Evolutionary conservation across 2,797 vertebrate genomes (phyloP), one percentile per base, ranked within the genome.

Genomic region (Myioborus miniatus): DNA sequence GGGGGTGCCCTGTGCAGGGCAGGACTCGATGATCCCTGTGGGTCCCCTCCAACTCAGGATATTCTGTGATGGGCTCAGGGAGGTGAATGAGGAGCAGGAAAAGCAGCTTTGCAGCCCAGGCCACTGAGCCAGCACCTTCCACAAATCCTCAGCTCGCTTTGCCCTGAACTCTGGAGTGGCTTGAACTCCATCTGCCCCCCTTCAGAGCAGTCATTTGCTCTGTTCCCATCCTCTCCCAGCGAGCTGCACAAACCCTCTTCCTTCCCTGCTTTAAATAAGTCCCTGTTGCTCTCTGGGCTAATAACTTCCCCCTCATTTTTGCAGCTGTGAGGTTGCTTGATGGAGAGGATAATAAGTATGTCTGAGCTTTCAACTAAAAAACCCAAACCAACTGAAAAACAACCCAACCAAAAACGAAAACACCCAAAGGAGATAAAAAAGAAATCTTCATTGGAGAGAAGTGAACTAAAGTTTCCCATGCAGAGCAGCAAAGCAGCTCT

Each of bases 391-490:
- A 75, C 41, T 41, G 41, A 82, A 86, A 94, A 59, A 9, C 79
- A 79, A 76, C 67, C 70, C 60, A 65, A 47, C 85, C 72, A 29
- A 81, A 85, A 64, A 9, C 1, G 32, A 93, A 85, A 80, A 72
- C 85, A 85, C 41, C 64, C 63, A 36, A 80, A 87, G 58, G 78
- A 80, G 65, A 65, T 84, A 49, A 96, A 94, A 75, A 80, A 83
- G 85, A 93, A 95, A 76, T 60, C 67, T 67, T 55, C n/a, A 34
- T 7, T 81, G 63, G 74, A 80, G 55, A 72, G 70, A 94, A 95
- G 83, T 19, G 74, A 96, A 75, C 79, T 84, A 6, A 94, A 83
- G 70, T 91, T 77, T 92, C 86, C 86, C 81, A 41, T 84, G 89
- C 94, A 80, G 91, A 87, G 70, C 43, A 36, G 64, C 92, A 90